phyloP scores from a whole-genome alignment of 2,113 vertebrate species.

The Sciurus niger region DNA sequence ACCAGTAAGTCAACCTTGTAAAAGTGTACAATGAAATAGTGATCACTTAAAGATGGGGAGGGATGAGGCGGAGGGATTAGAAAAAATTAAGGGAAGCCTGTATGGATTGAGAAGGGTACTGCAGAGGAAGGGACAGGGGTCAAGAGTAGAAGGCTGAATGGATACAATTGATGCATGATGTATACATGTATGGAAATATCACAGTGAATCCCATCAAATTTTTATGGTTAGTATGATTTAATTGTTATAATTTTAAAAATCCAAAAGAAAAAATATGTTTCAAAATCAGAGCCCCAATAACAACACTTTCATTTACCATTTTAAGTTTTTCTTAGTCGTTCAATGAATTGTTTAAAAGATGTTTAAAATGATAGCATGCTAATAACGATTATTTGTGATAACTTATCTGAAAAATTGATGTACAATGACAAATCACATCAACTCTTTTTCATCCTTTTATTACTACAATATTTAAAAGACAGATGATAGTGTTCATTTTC shows the following conservation, averaged over 20 bases:
- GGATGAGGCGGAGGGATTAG: too few relatives aligned
- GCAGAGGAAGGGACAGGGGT: not conserved
- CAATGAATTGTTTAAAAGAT: too few relatives aligned
- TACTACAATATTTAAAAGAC: too few relatives aligned
- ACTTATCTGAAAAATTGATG: too few relatives aligned
- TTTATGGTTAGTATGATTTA: not conserved
- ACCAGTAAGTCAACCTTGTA: too few relatives aligned
- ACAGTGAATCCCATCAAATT: not conserved
- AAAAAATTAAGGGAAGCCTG: not conserved
- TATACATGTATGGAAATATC: not conserved
- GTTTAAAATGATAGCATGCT: too few relatives aligned
- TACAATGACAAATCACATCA: too few relatives aligned
- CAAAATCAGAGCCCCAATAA: not conserved
- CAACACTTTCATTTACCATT: not conserved
- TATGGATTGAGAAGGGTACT: not conserved
- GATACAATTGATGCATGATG: not conserved
- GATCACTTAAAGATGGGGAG: too few relatives aligned
- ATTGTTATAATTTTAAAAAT: not conserved
- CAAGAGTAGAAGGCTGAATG: not conserved
- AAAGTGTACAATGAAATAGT: too few relatives aligned
- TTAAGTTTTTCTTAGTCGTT: slow-evolving; percentile 31
- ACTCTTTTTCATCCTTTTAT: too few relatives aligned
- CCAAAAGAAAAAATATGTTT: not conserved
- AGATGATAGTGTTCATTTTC: too few relatives aligned
- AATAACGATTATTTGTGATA: too few relatives aligned